phyloP scores from a whole-genome alignment of 2,888 invertebrate species.

The Stenchaetothrips biformis region DNA sequence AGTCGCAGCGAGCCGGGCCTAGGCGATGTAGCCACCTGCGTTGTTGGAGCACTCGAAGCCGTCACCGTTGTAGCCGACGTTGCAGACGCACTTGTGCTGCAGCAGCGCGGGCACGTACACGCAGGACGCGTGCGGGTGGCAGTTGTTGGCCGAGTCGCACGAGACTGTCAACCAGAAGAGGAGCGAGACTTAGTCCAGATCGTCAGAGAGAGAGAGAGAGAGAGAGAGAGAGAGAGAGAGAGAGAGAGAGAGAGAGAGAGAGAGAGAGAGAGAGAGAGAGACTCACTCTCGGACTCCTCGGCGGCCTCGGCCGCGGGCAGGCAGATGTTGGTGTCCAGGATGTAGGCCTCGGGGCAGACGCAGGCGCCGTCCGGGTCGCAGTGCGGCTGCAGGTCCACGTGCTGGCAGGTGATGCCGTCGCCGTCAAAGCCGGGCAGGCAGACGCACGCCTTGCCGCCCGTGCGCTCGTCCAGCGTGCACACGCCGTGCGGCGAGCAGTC shows the following conservation, averaged over 20 bases:
- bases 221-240: neutral
- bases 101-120: slow-evolving; percentile 51
- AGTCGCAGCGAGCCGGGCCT: no score
- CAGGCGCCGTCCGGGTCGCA: slow-evolving; percentile 46
- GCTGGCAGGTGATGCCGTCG: slow-evolving; percentile 56
- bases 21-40: neutral
- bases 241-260: neutral
- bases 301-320: slow-evolving; percentile 29
- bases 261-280: no score
- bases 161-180: slow-evolving; percentile 53
- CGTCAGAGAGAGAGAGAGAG: neutral
- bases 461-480: slow-evolving; percentile 36
- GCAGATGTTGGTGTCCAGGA: slow-evolving; percentile 32
- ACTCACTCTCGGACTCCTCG: neutral
- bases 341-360: slow-evolving; percentile 48
- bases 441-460: slow-evolving; percentile 49
- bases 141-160: slow-evolving; percentile 69
- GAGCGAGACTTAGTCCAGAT: neutral
- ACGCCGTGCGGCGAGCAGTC: slow-evolving; percentile 45
- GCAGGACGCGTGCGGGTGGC: slow-evolving; percentile 78
- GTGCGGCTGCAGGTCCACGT: slow-evolving; percentile 43
- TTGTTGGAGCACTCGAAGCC: slow-evolving; percentile 64
- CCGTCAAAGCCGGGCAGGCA: slow-evolving; percentile 67
- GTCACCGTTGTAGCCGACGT: slow-evolving; percentile 79
- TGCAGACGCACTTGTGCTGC: slow-evolving; percentile 66